phyloP scores from a whole-genome alignment of 2,797 vertebrate species.

The Lagocephalus sceleratus region DNA sequence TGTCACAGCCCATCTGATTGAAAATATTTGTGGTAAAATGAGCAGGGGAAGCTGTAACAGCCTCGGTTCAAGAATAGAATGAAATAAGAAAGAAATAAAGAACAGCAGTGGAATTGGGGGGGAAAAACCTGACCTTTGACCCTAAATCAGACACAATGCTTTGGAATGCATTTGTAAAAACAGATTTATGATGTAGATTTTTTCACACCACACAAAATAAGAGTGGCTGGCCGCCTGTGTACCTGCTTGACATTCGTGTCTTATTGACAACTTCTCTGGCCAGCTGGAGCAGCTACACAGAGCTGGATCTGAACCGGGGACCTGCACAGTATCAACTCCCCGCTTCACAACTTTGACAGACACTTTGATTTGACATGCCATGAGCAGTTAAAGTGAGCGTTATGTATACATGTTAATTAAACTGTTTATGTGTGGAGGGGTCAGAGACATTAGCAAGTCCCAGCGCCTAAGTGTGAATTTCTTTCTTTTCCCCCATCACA shows the following conservation, averaged over 20 bases:
- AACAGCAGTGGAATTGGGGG: constrained; percentile 42
- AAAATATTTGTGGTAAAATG: constrained; percentile 39
- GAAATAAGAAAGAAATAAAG: constrained; percentile 42
- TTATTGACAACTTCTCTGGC: constrained; percentile 51
- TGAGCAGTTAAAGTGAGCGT: constrained; percentile 83
- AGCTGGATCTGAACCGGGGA: constrained; percentile 72
- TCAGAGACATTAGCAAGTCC: constrained; percentile 93
- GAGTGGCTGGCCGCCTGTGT: constrained; percentile 36
- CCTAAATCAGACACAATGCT: no score
- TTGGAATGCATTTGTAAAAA: no score
- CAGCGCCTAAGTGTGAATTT: constrained; percentile 83
- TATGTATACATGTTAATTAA: constrained; percentile 91
- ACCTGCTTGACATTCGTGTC: constrained; percentile 48
- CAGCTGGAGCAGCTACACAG: constrained; percentile 67
- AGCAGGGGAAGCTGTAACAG: constrained; percentile 38
- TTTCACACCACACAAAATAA: no score
- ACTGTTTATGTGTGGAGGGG: constrained; percentile 85
- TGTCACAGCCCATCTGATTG: constrained; percentile 54
- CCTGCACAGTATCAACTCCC: constrained; percentile 88
- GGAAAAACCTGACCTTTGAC: constrained; percentile 24
- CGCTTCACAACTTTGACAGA: constrained; percentile 81
- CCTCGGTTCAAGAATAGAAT: constrained; percentile 35
- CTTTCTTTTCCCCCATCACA: constrained; percentile 66
- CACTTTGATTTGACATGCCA: constrained; percentile 86
- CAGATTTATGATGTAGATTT: no score